Percentiles rank a stretch among this genome's conserved stretches.
Conservation (phyloP, 1,140 invertebrate genomes). For the Maniola jurtina region DNA sequence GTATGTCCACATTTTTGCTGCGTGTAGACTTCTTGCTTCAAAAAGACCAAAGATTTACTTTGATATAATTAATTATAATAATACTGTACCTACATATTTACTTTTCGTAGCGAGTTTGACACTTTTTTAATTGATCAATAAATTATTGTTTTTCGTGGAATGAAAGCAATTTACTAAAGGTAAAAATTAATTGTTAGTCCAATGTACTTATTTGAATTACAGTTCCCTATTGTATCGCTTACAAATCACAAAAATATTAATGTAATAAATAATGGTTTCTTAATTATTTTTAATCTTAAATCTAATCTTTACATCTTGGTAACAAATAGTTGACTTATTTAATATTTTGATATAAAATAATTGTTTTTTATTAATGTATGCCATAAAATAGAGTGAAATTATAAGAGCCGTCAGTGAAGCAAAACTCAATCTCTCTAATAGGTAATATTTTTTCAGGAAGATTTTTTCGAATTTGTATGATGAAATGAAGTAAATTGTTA, state of each 20-base stretch:
- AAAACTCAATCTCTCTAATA: too few relatives aligned
- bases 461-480: too few relatives aligned
- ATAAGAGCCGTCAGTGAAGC: not conserved
- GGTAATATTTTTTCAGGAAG: too few relatives aligned
- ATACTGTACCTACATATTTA: too few relatives aligned
- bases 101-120: too few relatives aligned
- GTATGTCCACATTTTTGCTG: too few relatives aligned
- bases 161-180: not conserved
- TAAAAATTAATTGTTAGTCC: too few relatives aligned
- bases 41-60: too few relatives aligned
- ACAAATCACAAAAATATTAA: constrained; percentile 1
- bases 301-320: not conserved
- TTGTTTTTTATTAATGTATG: not conserved
- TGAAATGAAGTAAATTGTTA: too few relatives aligned
- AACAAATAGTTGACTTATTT: not conserved
- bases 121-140: not conserved
- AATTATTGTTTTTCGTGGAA: not conserved
- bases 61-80: too few relatives aligned
- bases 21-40: too few relatives aligned
- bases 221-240: not conserved
- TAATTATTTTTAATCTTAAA: not conserved
- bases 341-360: not conserved
- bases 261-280: not conserved
- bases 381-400: not conserved
- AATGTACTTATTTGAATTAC: too few relatives aligned